Evolutionary conservation across 2,113 vertebrate genomes (phyloP), one percentile per base, ranked within the genome.

Genomic region (Bettongia penicillata): DNA sequence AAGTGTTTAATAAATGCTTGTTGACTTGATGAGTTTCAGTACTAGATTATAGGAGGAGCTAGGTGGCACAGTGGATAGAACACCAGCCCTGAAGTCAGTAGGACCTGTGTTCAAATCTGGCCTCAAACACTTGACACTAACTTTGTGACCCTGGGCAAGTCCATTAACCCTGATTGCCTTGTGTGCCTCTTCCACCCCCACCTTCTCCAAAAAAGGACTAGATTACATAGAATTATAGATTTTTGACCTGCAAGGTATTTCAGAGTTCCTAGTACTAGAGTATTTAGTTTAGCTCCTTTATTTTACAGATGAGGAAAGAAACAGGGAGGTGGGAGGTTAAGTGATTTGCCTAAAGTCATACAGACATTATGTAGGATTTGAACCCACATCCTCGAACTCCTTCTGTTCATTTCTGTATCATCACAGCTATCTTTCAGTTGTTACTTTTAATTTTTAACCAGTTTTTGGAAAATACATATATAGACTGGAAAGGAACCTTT

Each of bases 381-480:
- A 94, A 90, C 91, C 49, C 9, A 3, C 0, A 51, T 51, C 43
- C 57, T 90, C 16, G 19, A n/a, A 43, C 5, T 51, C 28, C 25
- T 16, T 23, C n/a, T 55, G 1, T 49, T 3, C 6, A 49, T 0
- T 57, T 37, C 14, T 93, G 16, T 91, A n/a, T 57, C 91, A 43
- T 93, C 43, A 7, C 91, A 49, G 31, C 47, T 91, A 90, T 19
- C 57, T 89, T 26, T 90, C 37, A 93, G n/a, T 61, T 51, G 24
- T 77, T 84, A 1, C 23, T 90, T 97, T 96, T 68, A 57, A 9
- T 47, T 95, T 49, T 52, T 52, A 52, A 37, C 9, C 50, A 68
- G 5, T 89, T 91, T 61, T 52, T 93, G 68, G n/a, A 43, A 22
- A 22, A 43, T 84, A 84, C 8, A 43, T 84, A 43, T 84, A 22